These are phyloP conservation scores for Danio aesculapii DNA, from an alignment of 2,797 vertebrate species.

Conservation along the genomic window DNA sequence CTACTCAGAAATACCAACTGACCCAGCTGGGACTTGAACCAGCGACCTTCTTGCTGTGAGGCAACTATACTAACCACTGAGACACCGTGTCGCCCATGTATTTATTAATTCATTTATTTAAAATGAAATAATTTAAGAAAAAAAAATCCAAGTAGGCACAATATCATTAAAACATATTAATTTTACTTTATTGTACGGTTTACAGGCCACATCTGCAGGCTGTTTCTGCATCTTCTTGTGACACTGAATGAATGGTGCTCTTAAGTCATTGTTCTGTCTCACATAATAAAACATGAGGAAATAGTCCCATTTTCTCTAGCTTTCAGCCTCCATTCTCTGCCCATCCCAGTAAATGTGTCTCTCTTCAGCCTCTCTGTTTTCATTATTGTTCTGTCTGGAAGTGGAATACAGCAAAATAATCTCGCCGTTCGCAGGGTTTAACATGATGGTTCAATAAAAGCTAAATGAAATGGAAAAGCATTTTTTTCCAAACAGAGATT, in stretches of 20 bases:
- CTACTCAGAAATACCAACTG: too few species aligned
- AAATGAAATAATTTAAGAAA: not conserved
- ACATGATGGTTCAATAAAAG: conserved; percentile 36
- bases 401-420: conserved; percentile 30
- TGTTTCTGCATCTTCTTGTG: not conserved
- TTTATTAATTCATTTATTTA: not conserved
- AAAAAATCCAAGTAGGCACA: not conserved
- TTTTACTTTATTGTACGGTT: conserved; percentile 1
- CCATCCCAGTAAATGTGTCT: conserved; percentile 2
- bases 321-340: not conserved
- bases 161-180: not conserved
- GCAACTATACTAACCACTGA: too few species aligned
- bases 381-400: conserved; percentile 38
- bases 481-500: conserved; percentile 19
- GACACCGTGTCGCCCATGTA: too few species aligned
- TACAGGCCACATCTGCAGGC: not conserved
- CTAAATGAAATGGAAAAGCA: conserved; percentile 38
- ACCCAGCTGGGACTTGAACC: too few species aligned
- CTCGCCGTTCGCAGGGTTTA: conserved; percentile 19
- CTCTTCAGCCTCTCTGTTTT: conserved; percentile 33
- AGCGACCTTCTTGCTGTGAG: too few species aligned
- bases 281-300: not conserved
- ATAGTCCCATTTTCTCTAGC: conserved; percentile 1
- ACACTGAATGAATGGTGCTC: conserved; percentile 2
- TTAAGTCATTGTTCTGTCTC: not conserved